Base-by-base conservation (phyloP, 2,797 vertebrate genomes). In the Synanceia verrucosa region DNA sequence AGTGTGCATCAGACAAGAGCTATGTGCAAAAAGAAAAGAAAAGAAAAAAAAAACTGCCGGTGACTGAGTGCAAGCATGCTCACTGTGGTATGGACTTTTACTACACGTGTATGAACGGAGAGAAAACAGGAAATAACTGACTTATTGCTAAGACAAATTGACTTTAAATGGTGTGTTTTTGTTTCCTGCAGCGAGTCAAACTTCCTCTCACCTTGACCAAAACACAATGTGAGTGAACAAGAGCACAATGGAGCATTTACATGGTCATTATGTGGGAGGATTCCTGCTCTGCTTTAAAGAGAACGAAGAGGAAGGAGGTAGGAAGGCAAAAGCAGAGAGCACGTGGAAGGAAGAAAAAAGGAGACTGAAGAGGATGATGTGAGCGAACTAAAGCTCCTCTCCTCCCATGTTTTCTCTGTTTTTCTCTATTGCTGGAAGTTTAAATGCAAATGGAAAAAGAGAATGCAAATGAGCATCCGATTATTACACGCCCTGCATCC, bases 151-250 rank as follows among this genome's bases (percentile, higher is more conserved):
- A 41, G 47, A 46, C 44, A 29, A 63, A 43, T 29, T 8, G 4
- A 9, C 21, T 67, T 46, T 51, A 63, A 51, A 36, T 6, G 16
- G 53, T 41, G n/a, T 37, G 62, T 24, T 47, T 39, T 41, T n/a
- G 26, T 5, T 77, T 73, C 65, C 73, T 69, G 64, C 78, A 41
- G 66, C 58, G 9, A 44, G 9, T 68, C 56, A 55, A 28, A 79
- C 69, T 76, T 79, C 81, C 76, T 65, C 33, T 75, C 65, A 63
- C 70, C 62, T 74, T 66, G 51, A 70, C 23, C 23, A 16, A n/a
- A 60, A 75, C 68, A 68, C 73, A 73, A 62, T 75, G 62, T 9
- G 26, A 69, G 50, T 2, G n/a, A 53, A 46, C 34, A 14, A 4
- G 23, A 28, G 31, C 65, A 82, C 78, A 71, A 76, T 63, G 72